Conservation (phyloP, 2,113 vertebrate genomes). For the Hypomesus transpacificus region DNA sequence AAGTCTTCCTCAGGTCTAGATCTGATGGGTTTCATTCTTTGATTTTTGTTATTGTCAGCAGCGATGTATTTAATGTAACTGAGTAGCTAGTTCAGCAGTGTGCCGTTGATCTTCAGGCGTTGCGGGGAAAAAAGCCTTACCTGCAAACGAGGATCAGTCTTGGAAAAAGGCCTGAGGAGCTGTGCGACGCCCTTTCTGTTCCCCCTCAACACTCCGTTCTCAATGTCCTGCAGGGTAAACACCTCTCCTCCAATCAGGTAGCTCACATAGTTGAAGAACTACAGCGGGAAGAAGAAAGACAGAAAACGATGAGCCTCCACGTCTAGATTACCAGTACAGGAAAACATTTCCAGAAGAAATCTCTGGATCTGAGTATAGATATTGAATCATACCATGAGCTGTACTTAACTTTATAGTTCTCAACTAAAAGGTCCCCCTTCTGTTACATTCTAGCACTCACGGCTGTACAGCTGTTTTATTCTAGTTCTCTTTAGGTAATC, state of each 20-base stretch:
- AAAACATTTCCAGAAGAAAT: not conserved
- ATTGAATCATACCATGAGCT: too few species aligned
- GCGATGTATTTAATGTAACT: too few species aligned
- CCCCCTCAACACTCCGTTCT: constrained; percentile 75
- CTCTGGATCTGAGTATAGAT: too few species aligned
- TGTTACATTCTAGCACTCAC: not conserved
- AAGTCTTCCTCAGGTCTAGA: too few species aligned
- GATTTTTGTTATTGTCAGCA: too few species aligned
- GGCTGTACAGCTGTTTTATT: too few species aligned
- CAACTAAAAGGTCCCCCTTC: not conserved
- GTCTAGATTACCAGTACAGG: not conserved
- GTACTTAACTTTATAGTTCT: too few species aligned
- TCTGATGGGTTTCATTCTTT: too few species aligned
- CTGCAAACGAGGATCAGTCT: constrained; percentile 72
- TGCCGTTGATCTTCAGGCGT: too few species aligned
- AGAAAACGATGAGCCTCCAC: not conserved
- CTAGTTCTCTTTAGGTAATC: not conserved
- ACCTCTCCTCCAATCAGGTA: constrained; percentile 79
- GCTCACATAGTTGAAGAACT: constrained; percentile 81
- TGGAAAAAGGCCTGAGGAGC: constrained; percentile 72
- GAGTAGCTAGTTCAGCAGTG: too few species aligned
- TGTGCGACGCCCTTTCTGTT: constrained; percentile 76
- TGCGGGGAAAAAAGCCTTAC: constrained; percentile 41
- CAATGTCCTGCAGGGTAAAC: constrained; percentile 77
- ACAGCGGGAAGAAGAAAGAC: constrained; percentile 2